These are phyloP conservation scores for Alectura lathami DNA, from an alignment of 2,113 vertebrate genomes.

Conservation along the genomic window DNA sequence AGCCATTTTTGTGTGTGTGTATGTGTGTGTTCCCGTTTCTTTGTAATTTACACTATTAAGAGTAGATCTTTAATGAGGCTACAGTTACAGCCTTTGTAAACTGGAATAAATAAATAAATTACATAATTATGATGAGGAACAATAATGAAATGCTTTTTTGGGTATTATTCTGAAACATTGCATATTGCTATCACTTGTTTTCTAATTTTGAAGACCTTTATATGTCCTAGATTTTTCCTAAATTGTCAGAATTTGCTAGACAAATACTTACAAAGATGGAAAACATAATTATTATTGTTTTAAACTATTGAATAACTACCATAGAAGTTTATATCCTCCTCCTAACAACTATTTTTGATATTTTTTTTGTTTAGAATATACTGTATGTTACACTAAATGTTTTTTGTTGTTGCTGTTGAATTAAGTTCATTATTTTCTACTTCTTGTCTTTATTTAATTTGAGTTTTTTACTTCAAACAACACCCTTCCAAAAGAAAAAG, in stretches of 20 bases:
- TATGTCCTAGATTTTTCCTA: not conserved
- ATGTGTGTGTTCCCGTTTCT: not conserved
- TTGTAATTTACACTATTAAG: not conserved
- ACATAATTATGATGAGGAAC: not conserved
- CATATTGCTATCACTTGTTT: not conserved
- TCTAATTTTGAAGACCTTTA: not conserved
- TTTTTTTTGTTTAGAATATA: not conserved
- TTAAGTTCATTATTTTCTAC: not conserved
- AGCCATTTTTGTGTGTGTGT: not conserved
- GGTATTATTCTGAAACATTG: not conserved
- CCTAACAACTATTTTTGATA: not conserved
- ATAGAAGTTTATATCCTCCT: not conserved
- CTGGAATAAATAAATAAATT: not conserved
- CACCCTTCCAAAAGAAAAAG: not conserved
- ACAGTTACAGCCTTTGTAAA: not conserved
- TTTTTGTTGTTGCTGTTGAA: not conserved
- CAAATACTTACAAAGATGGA: not conserved
- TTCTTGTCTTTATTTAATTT: not conserved
- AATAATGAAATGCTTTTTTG: not conserved
- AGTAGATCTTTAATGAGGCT: not conserved
- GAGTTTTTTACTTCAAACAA: not conserved
- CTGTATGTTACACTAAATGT: accelerated
- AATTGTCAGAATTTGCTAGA: not conserved
- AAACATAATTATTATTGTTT: not conserved
- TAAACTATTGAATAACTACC: not conserved